Conservation (phyloP, 2,888 invertebrate species). For the Ochlodes sylvanus region DNA sequence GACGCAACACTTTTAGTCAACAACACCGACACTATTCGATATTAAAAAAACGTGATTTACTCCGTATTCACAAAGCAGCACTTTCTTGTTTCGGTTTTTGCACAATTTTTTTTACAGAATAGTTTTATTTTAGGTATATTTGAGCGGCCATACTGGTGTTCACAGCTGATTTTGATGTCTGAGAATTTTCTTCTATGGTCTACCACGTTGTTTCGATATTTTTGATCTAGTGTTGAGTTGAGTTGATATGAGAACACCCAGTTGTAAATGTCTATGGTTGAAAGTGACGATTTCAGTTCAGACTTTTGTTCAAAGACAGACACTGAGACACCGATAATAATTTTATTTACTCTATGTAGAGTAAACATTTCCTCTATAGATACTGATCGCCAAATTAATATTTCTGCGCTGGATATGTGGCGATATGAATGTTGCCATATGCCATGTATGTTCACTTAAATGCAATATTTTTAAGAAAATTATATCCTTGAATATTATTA, state of each 20-base stretch:
- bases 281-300: too few species aligned
- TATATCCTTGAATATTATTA: too few species aligned
- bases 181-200: conserved; percentile 58
- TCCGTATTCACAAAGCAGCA: conserved; percentile 75
- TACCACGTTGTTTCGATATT: conserved; percentile 78
- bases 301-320: too few species aligned
- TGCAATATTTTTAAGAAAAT: too few species aligned
- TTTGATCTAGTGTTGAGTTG: conserved; percentile 54
- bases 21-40: conserved; percentile 58
- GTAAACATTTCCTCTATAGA: too few species aligned
- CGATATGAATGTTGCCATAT: too few species aligned
- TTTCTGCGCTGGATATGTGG: too few species aligned
- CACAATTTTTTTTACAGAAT: conserved; percentile 66
- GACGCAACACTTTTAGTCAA: conserved; percentile 84
- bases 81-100: conserved; percentile 74
- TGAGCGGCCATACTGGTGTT: conserved; percentile 84
- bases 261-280: neutral
- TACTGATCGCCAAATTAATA: too few species aligned
- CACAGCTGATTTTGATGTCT: conserved; percentile 85
- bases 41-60: conserved; percentile 52
- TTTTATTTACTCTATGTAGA: too few species aligned
- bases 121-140: conserved; percentile 75
- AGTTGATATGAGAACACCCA: neutral
- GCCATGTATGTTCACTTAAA: too few species aligned
- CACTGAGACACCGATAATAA: too few species aligned